Evolutionary conservation across 2,888 invertebrate genomes (phyloP), one percentile per base, ranked within the genome.

Genomic region (Matsumyia berberina): DNA sequence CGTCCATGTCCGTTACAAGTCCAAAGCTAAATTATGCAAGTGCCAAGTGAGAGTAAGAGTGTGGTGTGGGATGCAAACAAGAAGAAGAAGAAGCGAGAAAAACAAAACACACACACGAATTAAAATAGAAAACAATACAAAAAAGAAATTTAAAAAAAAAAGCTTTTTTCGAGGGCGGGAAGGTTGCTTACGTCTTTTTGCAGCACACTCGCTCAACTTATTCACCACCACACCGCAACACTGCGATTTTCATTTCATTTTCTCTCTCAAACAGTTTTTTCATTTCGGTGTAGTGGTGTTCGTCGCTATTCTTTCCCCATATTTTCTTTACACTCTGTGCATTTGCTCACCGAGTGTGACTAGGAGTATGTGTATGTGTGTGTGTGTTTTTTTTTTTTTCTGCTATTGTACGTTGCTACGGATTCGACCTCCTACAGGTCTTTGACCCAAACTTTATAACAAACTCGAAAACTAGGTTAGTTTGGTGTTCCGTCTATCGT

Each of bases 371-470:
- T 44, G 77, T 49, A 37, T 55, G 74, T 69, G 53, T 33, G 55
- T 49, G 11, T 76, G 67, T 77, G 60, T 86, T 35, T 64, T 57
- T 86, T 57, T 76, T 46, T 62, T 88, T 86, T 87, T 89, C 86
- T 89, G 89, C 88, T 89, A 88, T 89, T 88, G 88, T 87, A 81
- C 87, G 80, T 87, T 88, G 86, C 89, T 89, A 88, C 89, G 89
- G 88, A 88, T 88, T 79, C 87, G 86, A 74, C 77, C 74, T 73
- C 86, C 86, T 87, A 80, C 86, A 87, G 87, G 87, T 86, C 86
- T 73, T 86, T 87, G 86, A 87, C 87, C 87, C 87, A 87, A 86
- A 86, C 79, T 87, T 81, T 82, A 86, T 80, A 86, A 70, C 85
- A 85, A 85, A 85, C 80, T 74, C 76, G 62, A 85, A 87, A 87